phyloP scores from a whole-genome alignment of 2,888 invertebrate genomes.

The Sinodicranocentrus sp. region DNA sequence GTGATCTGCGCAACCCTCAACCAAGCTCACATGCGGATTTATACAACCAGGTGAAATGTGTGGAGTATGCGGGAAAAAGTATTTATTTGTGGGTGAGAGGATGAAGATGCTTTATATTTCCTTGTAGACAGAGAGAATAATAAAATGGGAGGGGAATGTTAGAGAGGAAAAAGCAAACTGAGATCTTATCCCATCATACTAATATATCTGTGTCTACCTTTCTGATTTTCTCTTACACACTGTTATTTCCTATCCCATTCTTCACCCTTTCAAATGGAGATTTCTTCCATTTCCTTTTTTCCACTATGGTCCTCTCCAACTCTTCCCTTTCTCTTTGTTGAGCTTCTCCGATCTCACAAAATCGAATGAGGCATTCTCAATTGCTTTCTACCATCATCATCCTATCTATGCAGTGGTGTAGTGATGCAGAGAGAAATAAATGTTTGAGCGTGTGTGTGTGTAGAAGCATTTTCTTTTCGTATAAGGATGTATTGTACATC shows the following conservation, averaged over 20 bases:
- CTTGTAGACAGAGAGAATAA: slow-evolving; percentile 46
- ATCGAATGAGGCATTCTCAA: slow-evolving; percentile 34
- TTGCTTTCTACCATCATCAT: too few species aligned
- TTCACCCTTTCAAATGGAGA: slow-evolving; percentile 68
- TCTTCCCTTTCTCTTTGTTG: slow-evolving; percentile 19
- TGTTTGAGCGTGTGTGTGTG: too few species aligned
- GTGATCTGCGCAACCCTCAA: slow-evolving; percentile 21
- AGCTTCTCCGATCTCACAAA: slow-evolving; percentile 17
- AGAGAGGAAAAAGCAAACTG: slow-evolving; percentile 16
- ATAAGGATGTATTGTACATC: too few species aligned
- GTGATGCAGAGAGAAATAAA: too few species aligned
- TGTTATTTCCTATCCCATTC: slow-evolving; percentile 68
- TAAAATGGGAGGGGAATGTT: slow-evolving; percentile 33
- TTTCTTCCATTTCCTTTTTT: slow-evolving; percentile 71
- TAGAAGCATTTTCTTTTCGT: too few species aligned
- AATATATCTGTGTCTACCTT: slow-evolving; percentile 65
- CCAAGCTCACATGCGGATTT: background rate
- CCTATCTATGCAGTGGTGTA: too few species aligned
- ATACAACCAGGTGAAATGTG: background rate
- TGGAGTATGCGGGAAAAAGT: too few species aligned
- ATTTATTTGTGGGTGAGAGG: slow-evolving; percentile 7
- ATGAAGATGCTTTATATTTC: slow-evolving; percentile 49
- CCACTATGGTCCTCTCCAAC: slow-evolving; percentile 28
- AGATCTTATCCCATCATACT: slow-evolving; percentile 63
- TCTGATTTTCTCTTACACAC: slow-evolving; percentile 58